phyloP scores from a whole-genome alignment of 2,797 vertebrate genomes.

The Oreonectes daqikongensis region DNA sequence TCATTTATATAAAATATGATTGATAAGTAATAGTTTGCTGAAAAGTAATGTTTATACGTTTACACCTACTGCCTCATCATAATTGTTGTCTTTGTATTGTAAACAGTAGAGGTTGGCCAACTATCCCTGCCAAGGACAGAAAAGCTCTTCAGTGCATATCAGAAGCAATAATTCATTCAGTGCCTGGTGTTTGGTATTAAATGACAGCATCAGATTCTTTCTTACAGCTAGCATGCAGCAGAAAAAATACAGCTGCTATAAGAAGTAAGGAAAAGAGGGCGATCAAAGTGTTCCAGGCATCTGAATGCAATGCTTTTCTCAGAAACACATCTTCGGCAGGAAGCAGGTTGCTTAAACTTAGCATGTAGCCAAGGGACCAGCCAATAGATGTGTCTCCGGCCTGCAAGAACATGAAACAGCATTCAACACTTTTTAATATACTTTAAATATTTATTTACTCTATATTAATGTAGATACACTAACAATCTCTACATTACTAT shows the following conservation, averaged over 20 bases:
- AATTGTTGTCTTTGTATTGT: conserved; percentile 1
- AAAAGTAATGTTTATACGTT: not conserved
- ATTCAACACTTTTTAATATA: not conserved
- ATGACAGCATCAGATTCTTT: conserved; percentile 12
- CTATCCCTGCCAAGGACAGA: conserved; percentile 11
- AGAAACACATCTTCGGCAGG: conserved; percentile 71
- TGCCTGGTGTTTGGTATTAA: not conserved
- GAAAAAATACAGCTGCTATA: conserved; percentile 40
- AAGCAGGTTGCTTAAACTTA: conserved; percentile 83
- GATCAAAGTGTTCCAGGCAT: conserved; percentile 57
- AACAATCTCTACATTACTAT: too few species aligned
- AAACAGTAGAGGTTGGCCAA: conserved; percentile 4
- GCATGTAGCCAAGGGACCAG: conserved; percentile 88
- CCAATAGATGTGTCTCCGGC: conserved; percentile 79
- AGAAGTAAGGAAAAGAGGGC: conserved; percentile 58
- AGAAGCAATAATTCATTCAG: not conserved
- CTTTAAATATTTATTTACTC: too few species aligned
- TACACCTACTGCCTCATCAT: not conserved
- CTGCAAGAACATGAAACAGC: conserved; percentile 60
- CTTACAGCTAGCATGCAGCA: conserved; percentile 44
- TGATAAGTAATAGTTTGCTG: conserved; percentile 9
- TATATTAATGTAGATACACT: too few species aligned
- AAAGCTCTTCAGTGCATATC: conserved; percentile 31
- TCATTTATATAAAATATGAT: not conserved
- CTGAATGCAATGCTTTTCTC: conserved; percentile 66